Percentiles rank a stretch among this genome's conserved stretches.
Conservation (phyloP, 2,888 invertebrate species). For the Hyppa rectilinea region DNA sequence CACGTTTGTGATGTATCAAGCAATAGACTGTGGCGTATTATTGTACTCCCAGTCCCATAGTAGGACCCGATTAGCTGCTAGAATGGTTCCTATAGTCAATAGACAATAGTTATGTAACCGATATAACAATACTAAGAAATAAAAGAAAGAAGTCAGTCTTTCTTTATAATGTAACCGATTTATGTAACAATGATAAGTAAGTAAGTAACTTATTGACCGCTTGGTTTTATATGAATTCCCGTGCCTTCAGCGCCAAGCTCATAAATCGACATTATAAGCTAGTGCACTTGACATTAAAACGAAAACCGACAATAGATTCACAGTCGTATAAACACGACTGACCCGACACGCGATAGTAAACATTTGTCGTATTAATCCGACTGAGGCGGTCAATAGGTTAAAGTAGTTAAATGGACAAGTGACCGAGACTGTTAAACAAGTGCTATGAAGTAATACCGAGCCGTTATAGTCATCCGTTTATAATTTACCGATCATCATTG, state of each 20-base stretch:
- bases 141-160: too few relatives aligned
- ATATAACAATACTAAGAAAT: too few relatives aligned
- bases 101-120: slow-evolving; percentile 12
- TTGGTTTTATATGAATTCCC: too few relatives aligned
- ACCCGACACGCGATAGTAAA: too few relatives aligned
- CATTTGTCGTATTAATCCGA: too few relatives aligned
- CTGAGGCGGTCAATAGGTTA: too few relatives aligned
- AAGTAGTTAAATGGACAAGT: slow-evolving; percentile 24
- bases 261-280: too few relatives aligned
- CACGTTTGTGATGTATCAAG: slow-evolving; percentile 21
- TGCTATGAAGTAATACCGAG: slow-evolving; percentile 37
- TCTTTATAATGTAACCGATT: slow-evolving; percentile 18
- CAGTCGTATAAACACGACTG: too few relatives aligned
- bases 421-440: slow-evolving; percentile 42
- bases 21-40: slow-evolving; percentile 34
- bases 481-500: slow-evolving; percentile 45
- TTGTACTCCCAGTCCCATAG: slow-evolving; percentile 19
- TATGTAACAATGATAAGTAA: slow-evolving; percentile 6
- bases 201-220: too few relatives aligned
- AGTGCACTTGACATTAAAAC: too few relatives aligned
- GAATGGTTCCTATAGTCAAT: not conserved
- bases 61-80: not conserved
- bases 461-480: slow-evolving; percentile 38
- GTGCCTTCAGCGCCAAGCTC: too few relatives aligned
- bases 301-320: too few relatives aligned